Evolutionary conservation across 1,140 invertebrate genomes (phyloP).

Genomic region (Orussus abietinus): DNA sequence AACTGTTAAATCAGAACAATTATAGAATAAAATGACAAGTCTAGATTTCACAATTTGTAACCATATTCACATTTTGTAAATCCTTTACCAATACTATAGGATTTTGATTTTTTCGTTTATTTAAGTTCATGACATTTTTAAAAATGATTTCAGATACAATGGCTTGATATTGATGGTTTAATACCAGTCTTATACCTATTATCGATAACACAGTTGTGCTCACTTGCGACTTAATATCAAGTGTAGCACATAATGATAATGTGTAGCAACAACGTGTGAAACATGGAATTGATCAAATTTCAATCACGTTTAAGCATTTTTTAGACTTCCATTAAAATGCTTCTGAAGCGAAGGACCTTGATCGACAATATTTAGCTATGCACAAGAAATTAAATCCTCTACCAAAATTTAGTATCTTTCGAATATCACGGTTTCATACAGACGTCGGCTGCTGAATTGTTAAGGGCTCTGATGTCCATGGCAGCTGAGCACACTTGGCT

Average conservation of each 20-base stretch:
- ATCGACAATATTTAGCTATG: too few species aligned
- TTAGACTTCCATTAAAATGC: neutral
- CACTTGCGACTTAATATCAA: too few species aligned
- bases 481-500: slow-evolving; percentile 1
- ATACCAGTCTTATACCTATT: too few species aligned
- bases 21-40: too few species aligned
- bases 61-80: neutral
- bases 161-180: too few species aligned
- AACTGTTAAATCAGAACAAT: too few species aligned
- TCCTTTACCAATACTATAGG: neutral
- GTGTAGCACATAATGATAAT: too few species aligned
- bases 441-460: neutral
- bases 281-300: neutral
- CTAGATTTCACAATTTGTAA: neutral
- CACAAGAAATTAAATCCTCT: neutral
- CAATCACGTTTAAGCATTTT: neutral
- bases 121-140: neutral
- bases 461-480: slow-evolving; percentile 7
- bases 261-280: neutral
- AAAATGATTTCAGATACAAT: neutral
- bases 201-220: too few species aligned
- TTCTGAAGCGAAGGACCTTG: neutral
- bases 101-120: neutral
- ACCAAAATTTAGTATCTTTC: neutral
- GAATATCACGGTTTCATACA: slow-evolving; percentile 1